Evolutionary conservation across 2,888 invertebrate genomes (phyloP).

Genomic region (Phaonia tiefii): DNA sequence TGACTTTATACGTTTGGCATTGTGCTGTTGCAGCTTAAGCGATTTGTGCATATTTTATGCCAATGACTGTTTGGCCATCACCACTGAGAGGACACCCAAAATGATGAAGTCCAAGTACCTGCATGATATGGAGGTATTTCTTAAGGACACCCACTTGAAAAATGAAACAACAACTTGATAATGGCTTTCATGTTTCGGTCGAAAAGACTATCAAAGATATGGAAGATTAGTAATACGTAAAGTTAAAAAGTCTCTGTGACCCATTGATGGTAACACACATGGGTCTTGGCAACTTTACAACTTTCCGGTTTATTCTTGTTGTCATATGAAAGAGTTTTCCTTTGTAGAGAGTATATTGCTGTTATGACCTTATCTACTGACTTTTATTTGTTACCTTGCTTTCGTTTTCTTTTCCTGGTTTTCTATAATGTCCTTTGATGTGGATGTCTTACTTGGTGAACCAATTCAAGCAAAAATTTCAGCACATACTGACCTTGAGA

Average conservation of each 20-base stretch:
- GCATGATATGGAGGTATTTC: conserved; percentile 84
- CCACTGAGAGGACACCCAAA: conserved; percentile 82
- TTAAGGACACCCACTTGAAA: conserved; percentile 85
- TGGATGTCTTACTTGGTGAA: conserved; percentile 87
- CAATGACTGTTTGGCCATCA: conserved; percentile 84
- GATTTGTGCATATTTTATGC: conserved; percentile 84
- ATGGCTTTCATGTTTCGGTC: conserved; percentile 83
- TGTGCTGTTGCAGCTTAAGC: conserved; percentile 82
- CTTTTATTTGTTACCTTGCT: conserved; percentile 50
- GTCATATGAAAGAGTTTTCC: neutral
- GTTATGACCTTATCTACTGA: conserved; percentile 58
- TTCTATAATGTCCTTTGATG: conserved; percentile 80
- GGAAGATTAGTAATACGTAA: conserved; percentile 82
- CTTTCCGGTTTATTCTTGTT: conserved; percentile 42
- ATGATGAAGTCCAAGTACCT: conserved; percentile 83
- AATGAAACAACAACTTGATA: conserved; percentile 83
- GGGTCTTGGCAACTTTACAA: conserved; percentile 47
- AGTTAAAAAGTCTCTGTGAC: conserved; percentile 5
- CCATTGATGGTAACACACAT: neutral
- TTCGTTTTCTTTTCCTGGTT: neutral
- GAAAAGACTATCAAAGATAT: conserved; percentile 84
- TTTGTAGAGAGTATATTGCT: too few species aligned
- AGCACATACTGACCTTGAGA: conserved; percentile 88
- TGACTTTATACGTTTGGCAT: conserved; percentile 50
- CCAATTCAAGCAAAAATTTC: conserved; percentile 89